Evolutionary conservation across 2,888 invertebrate species (phyloP), one percentile per base, ranked within the genome.

Genomic region (Drosophila paramelanica): DNA sequence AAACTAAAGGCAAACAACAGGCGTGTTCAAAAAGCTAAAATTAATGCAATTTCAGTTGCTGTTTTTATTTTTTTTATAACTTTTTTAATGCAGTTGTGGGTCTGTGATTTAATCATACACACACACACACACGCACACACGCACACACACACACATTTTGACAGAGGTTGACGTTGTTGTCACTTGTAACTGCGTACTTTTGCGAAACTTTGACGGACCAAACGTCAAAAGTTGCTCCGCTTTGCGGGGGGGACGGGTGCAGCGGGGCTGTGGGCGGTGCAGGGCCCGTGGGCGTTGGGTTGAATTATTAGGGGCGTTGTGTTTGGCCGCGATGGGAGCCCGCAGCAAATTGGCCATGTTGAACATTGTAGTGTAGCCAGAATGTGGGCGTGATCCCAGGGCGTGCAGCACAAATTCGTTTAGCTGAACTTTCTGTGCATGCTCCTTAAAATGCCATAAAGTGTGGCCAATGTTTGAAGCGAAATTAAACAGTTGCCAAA

Each of bases 31-130:
- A 47, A 58, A 42, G 47, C 43, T 38, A 56, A 80, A 79, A 74
- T 71, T 83, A 88, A 88, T 88, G 70, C 83, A 88, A 86, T 83
- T 83, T 77, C 57, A 56, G 53, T 67, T 57, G 58, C 25, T 66
- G 17, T 58, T 45, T 46, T 33, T 47, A 36, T 38, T 20, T 23
- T 2, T 43, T 42, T 58, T 49, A 85, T 58, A 88, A 82, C 88
- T 81, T 82, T 85, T 88, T 72, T 88, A 85, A 83, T 81, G 74
- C 83, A 82, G 68, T 83, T 88, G 71, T 72, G 86, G 45, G 79
- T 65, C 58, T 77, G 62, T 82, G 82, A 88, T 83, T 85, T 73
- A 85, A 82, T 82, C 79, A 76, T 67, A 69, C 58, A 53, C 56
- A 56, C 60, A 39, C 46, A 58, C 41, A 60, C 41, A 43, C 43